phyloP scores from a whole-genome alignment of 2,113 vertebrate genomes.

The Upupa epops region DNA sequence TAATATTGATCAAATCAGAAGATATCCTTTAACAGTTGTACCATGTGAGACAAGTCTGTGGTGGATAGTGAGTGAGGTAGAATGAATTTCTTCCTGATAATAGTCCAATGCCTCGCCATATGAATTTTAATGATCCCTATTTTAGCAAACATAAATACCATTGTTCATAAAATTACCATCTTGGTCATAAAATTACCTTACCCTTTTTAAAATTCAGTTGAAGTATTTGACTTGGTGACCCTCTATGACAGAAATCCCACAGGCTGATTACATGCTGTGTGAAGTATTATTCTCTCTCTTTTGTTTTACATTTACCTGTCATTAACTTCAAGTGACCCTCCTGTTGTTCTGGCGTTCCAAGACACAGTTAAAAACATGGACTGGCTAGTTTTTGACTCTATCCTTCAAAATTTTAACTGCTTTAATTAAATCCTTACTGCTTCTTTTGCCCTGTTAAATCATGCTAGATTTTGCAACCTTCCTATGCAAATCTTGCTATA shows the following conservation, averaged over 20 bases:
- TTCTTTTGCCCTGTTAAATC: slow-evolving; percentile 1
- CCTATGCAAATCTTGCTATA: background rate
- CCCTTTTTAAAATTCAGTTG: slow-evolving; percentile 60
- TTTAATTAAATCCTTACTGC: slow-evolving; percentile 51
- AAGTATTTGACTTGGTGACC: slow-evolving; percentile 47
- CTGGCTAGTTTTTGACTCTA: slow-evolving; percentile 25
- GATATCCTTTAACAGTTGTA: background rate
- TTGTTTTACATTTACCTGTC: slow-evolving; percentile 69
- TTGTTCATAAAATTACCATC: slow-evolving; percentile 54
- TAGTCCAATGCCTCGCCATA: background rate
- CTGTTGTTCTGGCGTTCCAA: slow-evolving; percentile 52
- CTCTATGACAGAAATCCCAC: slow-evolving; percentile 54
- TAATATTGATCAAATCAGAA: background rate
- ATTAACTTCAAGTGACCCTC: slow-evolving; percentile 62
- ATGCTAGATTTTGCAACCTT: background rate
- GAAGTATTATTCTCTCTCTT: slow-evolving; percentile 59
- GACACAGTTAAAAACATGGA: slow-evolving; percentile 49
- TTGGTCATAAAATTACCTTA: slow-evolving; percentile 38
- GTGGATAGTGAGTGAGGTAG: background rate
- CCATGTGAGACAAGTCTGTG: background rate
- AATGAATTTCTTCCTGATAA: background rate
- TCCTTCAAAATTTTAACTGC: slow-evolving; percentile 31
- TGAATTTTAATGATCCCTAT: slow-evolving; percentile 40
- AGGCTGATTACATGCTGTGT: slow-evolving; percentile 59
- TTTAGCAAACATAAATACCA: slow-evolving; percentile 60